These are phyloP conservation scores for Ylistrum balloti DNA, from an alignment of 1,140 invertebrate genomes.

Conservation along the genomic window DNA sequence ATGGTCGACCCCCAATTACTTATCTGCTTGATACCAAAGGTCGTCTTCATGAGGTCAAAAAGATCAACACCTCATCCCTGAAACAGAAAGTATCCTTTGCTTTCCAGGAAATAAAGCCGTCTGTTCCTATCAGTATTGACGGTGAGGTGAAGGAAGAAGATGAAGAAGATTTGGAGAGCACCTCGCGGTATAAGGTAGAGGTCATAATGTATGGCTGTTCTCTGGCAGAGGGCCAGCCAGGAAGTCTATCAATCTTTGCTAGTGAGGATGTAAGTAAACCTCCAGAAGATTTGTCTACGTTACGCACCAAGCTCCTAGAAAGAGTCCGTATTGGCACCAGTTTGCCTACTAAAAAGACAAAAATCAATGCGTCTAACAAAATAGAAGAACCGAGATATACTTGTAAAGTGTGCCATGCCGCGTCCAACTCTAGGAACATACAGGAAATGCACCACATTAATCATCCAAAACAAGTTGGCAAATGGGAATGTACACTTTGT, in stretches of 20 bases:
- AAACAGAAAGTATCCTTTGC: conserved; percentile 12
- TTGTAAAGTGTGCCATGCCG: conserved; percentile 32
- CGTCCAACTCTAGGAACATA: background rate
- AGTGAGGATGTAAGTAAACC: background rate
- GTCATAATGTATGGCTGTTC: background rate
- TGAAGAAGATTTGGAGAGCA: background rate
- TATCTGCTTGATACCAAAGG: background rate
- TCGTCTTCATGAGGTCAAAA: background rate
- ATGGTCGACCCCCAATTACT: background rate
- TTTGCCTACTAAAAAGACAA: background rate
- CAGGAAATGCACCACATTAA: background rate
- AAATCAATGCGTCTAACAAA: background rate
- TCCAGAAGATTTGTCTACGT: background rate
- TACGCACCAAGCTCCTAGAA: background rate
- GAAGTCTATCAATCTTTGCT: background rate
- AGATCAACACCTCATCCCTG: background rate
- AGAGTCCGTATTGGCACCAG: background rate
- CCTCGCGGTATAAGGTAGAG: background rate
- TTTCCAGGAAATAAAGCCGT: background rate
- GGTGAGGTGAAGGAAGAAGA: background rate
- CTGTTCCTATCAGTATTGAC: background rate
- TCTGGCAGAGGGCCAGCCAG: background rate
- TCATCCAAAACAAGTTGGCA: conserved; percentile 26
- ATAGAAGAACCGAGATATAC: background rate
- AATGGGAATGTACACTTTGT: conserved; percentile 27